Conservation (phyloP, 1,140 invertebrate species). For the Lepidurus apus region DNA sequence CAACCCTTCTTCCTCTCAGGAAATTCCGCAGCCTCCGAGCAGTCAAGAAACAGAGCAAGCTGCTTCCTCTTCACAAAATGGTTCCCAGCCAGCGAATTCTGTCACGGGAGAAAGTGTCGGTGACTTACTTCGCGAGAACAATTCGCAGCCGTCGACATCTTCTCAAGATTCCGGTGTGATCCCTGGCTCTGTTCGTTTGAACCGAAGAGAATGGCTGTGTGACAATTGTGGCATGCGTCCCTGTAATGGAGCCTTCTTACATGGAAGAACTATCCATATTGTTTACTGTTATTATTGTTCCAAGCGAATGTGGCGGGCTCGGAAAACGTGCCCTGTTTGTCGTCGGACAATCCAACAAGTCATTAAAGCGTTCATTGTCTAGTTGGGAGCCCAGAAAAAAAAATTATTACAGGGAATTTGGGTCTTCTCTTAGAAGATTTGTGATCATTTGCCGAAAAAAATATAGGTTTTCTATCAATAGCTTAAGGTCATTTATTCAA, state of each 20-base stretch:
- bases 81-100: no score
- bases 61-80: no score
- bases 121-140: no score
- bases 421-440: not conserved
- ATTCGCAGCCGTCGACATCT: not conserved
- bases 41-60: not conserved
- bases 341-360: constrained; percentile 13
- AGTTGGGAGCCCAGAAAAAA: not conserved
- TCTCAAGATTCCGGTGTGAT: not conserved
- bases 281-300: constrained; percentile 26
- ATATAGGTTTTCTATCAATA: no score
- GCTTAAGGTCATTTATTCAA: not conserved
- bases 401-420: not conserved
- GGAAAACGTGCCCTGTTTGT: constrained; percentile 17
- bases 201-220: not conserved
- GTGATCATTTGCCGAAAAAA: no score
- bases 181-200: not conserved
- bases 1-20: not conserved
- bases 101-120: no score
- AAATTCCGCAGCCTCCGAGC: not conserved
- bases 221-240: constrained; percentile 3
- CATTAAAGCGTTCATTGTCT: constrained; percentile 19
- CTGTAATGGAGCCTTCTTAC: constrained; percentile 14
- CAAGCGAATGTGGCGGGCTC: not conserved
- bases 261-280: not conserved